These are phyloP conservation scores for Eulemur coronatus DNA, from an alignment of 2,797 vertebrate genomes.

Conservation along the genomic window DNA sequence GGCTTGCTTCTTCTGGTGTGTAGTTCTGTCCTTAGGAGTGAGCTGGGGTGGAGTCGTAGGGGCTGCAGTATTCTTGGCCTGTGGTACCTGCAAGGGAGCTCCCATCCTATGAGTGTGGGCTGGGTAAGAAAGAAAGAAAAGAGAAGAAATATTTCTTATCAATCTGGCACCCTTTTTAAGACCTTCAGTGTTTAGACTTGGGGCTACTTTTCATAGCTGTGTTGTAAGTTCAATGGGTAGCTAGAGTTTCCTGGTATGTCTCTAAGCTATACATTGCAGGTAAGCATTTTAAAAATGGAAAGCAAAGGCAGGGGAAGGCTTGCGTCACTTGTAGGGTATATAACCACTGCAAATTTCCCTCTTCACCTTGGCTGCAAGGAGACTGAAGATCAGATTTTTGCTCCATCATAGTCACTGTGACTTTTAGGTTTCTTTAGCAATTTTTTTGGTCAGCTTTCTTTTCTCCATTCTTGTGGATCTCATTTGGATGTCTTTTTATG, in stretches of 20 bases:
- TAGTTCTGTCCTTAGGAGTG: background rate
- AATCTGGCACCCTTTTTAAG: background rate
- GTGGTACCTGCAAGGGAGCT: background rate
- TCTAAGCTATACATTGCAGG: background rate
- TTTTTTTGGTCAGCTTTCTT: background rate
- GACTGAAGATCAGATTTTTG: background rate
- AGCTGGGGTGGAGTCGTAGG: background rate
- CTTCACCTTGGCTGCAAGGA: background rate
- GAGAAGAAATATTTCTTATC: background rate
- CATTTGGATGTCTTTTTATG: constrained; percentile 23
- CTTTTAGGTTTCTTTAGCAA: background rate
- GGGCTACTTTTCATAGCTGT: background rate
- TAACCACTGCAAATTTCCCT: background rate
- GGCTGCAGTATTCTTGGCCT: background rate
- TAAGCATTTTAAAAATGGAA: background rate
- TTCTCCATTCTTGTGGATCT: background rate
- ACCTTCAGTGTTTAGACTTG: background rate
- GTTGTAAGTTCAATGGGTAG: background rate
- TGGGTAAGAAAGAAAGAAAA: background rate
- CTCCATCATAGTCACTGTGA: background rate
- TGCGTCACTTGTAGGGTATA: accelerated
- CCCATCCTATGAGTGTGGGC: background rate
- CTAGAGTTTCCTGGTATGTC: background rate
- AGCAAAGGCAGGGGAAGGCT: background rate
- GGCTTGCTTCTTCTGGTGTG: background rate